These are phyloP conservation scores for Typhlomys cinereus DNA, from an alignment of 2,113 vertebrate genomes.

Conservation along the genomic window DNA sequence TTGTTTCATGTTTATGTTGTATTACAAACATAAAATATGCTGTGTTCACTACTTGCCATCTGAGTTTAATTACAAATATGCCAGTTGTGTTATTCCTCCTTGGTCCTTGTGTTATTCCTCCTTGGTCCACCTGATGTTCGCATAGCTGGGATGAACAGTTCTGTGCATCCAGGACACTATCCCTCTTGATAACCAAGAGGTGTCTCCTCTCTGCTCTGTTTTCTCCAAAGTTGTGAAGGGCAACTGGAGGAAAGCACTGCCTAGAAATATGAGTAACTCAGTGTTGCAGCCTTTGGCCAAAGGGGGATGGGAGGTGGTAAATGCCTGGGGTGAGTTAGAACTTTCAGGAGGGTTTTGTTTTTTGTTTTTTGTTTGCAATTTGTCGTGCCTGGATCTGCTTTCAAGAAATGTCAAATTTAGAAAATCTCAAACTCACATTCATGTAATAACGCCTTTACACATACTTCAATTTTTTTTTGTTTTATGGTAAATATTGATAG, in stretches of 20 bases:
- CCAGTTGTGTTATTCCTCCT: not conserved
- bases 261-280: not conserved
- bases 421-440: not conserved
- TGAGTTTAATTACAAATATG: conserved; percentile 33
- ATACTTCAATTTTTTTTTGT: not conserved
- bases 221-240: not conserved
- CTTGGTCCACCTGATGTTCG: not conserved
- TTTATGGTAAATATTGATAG: not conserved
- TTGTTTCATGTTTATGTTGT: not conserved
- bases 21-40: not conserved
- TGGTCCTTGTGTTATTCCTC: not conserved
- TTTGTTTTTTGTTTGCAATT: not conserved
- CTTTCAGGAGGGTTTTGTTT: accelerated
- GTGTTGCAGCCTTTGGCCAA: not conserved
- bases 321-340: not conserved
- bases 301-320: not conserved
- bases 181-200: not conserved
- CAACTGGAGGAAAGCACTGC: not conserved
- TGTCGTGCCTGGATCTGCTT: not conserved
- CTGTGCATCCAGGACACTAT: not conserved
- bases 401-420: not conserved
- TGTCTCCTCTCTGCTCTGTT: not conserved
- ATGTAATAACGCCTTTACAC: not conserved
- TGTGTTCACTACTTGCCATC: not conserved
- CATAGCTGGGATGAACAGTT: not conserved